A percentile compares a stretch with the other conserved stretches of the same genome.
Conservation (phyloP, 2,888 invertebrate genomes). For the Eupsilia transversa region DNA sequence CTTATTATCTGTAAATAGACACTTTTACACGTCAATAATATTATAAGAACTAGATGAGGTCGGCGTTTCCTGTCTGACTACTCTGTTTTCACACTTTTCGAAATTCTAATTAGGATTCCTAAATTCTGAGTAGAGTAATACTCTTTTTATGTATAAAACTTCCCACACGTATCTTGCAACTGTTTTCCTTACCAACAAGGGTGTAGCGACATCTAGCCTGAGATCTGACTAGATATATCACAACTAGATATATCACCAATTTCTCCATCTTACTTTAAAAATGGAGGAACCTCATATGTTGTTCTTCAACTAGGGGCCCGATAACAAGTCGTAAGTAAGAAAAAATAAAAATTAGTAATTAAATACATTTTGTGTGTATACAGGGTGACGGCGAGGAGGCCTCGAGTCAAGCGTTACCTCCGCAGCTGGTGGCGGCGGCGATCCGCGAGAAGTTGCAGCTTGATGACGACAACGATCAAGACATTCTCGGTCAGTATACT, state of each 20-base stretch:
- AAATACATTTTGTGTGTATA: background rate
- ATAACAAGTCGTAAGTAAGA: too few species aligned
- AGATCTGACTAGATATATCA: background rate
- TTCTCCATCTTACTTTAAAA: background rate
- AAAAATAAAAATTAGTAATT: background rate
- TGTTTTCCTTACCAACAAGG: background rate
- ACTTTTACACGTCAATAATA: too few species aligned
- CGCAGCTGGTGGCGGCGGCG: slow-evolving; percentile 92
- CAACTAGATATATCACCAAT: background rate
- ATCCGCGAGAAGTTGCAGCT: slow-evolving; percentile 94
- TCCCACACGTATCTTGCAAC: background rate
- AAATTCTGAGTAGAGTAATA: background rate
- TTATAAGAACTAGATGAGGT: too few species aligned
- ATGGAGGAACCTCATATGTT: too few species aligned
- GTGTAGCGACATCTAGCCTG: background rate
- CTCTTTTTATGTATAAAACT: background rate
- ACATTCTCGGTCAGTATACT: slow-evolving; percentile 92
- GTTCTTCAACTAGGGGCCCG: background rate
- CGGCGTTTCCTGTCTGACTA: too few species aligned
- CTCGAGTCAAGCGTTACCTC: slow-evolving; percentile 84
- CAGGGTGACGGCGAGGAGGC: slow-evolving; percentile 86
- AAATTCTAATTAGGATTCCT: background rate
- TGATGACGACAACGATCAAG: slow-evolving; percentile 95
- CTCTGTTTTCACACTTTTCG: too few species aligned
- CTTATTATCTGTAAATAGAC: too few species aligned